These are phyloP conservation scores for Pammene fasciana DNA, from an alignment of 2,888 invertebrate genomes.

Conservation along the genomic window DNA sequence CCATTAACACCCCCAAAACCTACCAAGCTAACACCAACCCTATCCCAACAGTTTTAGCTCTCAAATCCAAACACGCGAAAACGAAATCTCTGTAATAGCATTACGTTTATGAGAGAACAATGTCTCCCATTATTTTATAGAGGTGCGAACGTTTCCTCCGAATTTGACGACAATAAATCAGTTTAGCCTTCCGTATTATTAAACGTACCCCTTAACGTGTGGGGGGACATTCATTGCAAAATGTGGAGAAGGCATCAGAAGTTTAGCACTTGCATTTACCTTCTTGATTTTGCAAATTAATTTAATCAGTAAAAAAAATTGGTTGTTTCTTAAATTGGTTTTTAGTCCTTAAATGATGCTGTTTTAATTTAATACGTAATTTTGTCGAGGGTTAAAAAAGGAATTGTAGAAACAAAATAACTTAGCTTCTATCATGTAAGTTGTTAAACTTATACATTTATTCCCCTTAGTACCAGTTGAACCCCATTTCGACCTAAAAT, in stretches of 20 bases:
- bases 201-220: slow-evolving; percentile 54
- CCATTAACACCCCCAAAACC: not conserved
- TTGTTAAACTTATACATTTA: too few relatives aligned
- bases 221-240: slow-evolving; percentile 7
- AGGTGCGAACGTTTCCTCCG: slow-evolving; percentile 61
- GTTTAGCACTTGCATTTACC: too few relatives aligned
- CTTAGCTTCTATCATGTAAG: too few relatives aligned
- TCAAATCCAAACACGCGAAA: not conserved
- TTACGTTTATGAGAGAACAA: slow-evolving; percentile 41
- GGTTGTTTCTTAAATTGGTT: too few relatives aligned
- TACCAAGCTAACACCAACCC: slow-evolving; percentile 3
- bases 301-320: too few relatives aligned
- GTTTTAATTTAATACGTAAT: too few relatives aligned
- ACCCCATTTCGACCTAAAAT: too few relatives aligned
- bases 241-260: slow-evolving; percentile 8
- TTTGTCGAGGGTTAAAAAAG: too few relatives aligned
- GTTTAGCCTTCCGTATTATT: slow-evolving; percentile 63
- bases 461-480: too few relatives aligned
- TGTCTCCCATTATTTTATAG: slow-evolving; percentile 46
- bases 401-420: too few relatives aligned
- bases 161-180: slow-evolving; percentile 64
- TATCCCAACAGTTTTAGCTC: slow-evolving; percentile 36
- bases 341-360: too few relatives aligned
- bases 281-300: not conserved
- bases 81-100: slow-evolving; percentile 25